Conservation (phyloP, 2,888 invertebrate species). For the Tenthredo livida region DNA sequence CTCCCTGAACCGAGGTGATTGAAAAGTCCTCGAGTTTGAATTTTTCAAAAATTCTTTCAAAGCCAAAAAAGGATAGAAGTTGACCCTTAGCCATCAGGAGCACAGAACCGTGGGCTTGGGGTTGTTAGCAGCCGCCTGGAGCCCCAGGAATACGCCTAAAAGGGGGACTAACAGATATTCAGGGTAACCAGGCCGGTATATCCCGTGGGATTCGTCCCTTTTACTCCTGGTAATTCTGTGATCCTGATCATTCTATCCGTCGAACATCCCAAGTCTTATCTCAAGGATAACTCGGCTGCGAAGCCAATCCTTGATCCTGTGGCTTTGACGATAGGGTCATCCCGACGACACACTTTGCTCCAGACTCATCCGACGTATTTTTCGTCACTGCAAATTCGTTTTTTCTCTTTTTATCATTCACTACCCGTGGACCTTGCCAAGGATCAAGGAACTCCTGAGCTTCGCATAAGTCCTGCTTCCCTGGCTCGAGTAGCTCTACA, state of each 20-base stretch:
- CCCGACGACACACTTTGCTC: background rate
- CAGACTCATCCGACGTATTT: conserved; percentile 7
- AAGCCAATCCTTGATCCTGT: conserved; percentile 35
- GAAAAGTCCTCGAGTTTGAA: background rate
- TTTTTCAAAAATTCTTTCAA: conserved; percentile 47
- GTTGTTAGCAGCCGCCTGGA: conserved; percentile 54
- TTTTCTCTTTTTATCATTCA: background rate
- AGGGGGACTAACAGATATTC: conserved; percentile 66
- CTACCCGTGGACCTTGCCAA: background rate
- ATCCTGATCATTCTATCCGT: conserved; percentile 68
- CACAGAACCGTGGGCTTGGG: conserved; percentile 64
- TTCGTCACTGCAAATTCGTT: background rate
- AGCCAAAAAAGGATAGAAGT: conserved; percentile 74
- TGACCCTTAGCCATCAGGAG: conserved; percentile 76
- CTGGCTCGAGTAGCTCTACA: conserved; percentile 66
- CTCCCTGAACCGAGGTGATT: conserved; percentile 1
- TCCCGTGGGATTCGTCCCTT: conserved; percentile 56
- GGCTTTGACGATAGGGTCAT: background rate
- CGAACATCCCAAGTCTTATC: conserved; percentile 70
- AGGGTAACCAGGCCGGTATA: conserved; percentile 69
- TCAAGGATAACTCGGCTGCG: conserved; percentile 56
- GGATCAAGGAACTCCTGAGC: conserved; percentile 47
- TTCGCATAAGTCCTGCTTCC: conserved; percentile 63
- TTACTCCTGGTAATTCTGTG: conserved; percentile 62
- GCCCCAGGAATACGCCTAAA: conserved; percentile 58